Percentiles rank a stretch among this genome's conserved stretches.
These are phyloP conservation scores for Barnardius zonarius DNA, from an alignment of 2,113 vertebrate genomes.

Conservation along the genomic window DNA sequence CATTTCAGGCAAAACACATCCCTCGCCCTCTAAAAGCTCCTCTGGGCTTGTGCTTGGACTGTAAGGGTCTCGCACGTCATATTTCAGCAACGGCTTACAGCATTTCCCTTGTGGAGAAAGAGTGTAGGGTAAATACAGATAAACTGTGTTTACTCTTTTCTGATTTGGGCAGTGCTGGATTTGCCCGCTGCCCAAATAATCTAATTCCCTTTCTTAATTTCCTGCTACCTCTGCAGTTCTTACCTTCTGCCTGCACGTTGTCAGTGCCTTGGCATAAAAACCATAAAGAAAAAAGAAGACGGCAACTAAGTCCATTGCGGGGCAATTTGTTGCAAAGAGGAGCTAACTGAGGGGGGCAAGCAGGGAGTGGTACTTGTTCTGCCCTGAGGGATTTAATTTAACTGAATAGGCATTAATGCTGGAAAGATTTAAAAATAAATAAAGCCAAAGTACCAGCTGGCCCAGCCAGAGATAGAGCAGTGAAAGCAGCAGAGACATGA, in stretches of 20 bases:
- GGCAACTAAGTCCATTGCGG: neutral
- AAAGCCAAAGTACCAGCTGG: neutral
- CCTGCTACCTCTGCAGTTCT: neutral
- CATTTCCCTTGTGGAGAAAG: neutral
- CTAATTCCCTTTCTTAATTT: neutral
- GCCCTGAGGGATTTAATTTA: neutral
- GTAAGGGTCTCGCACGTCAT: neutral
- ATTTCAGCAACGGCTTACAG: neutral
- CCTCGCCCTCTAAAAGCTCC: neutral
- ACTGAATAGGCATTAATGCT: neutral
- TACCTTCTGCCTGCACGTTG: neutral
- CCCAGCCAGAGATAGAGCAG: neutral
- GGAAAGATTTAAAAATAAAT: conserved; percentile 28
- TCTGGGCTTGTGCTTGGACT: neutral
- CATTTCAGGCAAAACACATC: neutral
- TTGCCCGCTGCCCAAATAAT: neutral
- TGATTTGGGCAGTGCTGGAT: neutral
- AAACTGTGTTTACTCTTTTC: neutral
- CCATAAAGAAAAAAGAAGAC: neutral
- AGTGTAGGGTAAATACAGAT: neutral
- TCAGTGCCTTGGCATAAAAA: neutral
- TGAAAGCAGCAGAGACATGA: neutral
- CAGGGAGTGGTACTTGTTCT: neutral
- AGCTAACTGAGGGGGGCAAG: neutral
- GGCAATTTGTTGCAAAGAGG: neutral